Conservation (phyloP, 2,113 vertebrate species). For the Eulemur rufifrons region DNA sequence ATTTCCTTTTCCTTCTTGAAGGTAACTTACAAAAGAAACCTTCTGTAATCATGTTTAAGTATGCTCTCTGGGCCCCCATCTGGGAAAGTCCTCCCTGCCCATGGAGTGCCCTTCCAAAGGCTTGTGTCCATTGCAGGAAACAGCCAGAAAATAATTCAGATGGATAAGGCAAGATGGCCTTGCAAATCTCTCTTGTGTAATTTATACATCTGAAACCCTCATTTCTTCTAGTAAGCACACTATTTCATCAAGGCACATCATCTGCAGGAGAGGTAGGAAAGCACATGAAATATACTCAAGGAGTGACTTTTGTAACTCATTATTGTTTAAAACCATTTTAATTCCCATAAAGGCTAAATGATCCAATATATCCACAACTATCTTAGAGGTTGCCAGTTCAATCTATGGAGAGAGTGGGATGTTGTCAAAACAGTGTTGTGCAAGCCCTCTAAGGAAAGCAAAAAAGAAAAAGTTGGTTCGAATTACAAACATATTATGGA, state of each 20-base stretch:
- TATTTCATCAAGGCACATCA: background rate
- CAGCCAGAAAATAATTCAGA: background rate
- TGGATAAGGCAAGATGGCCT: background rate
- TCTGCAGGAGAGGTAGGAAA: background rate
- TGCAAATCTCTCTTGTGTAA: background rate
- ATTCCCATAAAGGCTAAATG: constrained; percentile 33
- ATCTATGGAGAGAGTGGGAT: background rate
- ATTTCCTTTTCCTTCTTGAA: constrained; percentile 43
- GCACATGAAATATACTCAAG: background rate
- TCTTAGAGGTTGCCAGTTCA: constrained; percentile 4
- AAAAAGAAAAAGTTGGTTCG: background rate
- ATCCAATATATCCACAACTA: background rate
- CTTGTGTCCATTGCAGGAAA: constrained; percentile 8
- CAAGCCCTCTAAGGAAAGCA: constrained; percentile 25
- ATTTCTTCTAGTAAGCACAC: background rate
- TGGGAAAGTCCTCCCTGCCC: background rate
- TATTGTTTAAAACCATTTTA: constrained; percentile 43
- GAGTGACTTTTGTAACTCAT: constrained; percentile 14
- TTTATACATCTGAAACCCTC: background rate
- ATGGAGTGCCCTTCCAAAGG: background rate
- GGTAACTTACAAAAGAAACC: constrained; percentile 8
- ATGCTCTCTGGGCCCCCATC: background rate
- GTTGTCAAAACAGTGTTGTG: constrained; percentile 39
- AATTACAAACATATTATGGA: background rate
- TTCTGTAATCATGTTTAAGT: constrained; percentile 27